A percentile compares a stretch with the other conserved stretches of the same genome.
Evolutionary conservation across 2,888 invertebrate species (phyloP).

Genomic region (Plusia festucae): DNA sequence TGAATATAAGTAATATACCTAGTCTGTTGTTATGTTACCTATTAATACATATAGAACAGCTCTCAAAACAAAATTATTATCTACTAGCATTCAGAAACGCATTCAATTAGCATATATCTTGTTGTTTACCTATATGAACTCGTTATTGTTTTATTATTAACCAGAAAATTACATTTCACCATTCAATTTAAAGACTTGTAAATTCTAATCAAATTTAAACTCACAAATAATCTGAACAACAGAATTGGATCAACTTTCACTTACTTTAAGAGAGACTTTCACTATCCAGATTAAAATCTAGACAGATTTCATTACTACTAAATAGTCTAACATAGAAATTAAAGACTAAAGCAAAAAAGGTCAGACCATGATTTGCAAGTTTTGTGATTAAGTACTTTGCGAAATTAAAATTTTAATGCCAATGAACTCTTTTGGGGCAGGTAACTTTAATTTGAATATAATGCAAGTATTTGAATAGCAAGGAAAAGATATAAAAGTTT

Average conservation of each 20-base stretch:
- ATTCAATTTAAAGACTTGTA: neutral
- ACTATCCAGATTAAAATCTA: conserved; percentile 37
- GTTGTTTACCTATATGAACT: too few relatives aligned
- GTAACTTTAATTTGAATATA: neutral
- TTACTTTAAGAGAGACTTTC: conserved; percentile 37
- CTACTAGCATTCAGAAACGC: too few relatives aligned
- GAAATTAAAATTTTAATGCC: neutral
- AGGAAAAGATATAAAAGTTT: too few relatives aligned
- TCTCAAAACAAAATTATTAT: too few relatives aligned
- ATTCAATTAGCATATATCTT: neutral
- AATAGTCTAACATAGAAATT: neutral
- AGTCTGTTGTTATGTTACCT: too few relatives aligned
- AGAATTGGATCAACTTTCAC: conserved; percentile 38
- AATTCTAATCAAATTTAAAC: conserved; percentile 11
- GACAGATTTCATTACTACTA: conserved; percentile 25
- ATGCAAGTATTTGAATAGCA: too few relatives aligned
- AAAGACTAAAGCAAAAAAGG: neutral
- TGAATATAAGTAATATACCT: too few relatives aligned
- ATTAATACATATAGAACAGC: too few relatives aligned
- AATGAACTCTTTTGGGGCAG: neutral
- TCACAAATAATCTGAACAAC: conserved; percentile 12
- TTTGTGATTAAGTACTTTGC: neutral
- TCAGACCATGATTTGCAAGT: neutral
- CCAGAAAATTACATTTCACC: neutral
- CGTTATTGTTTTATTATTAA: neutral